Evolutionary conservation across 1,140 invertebrate species (phyloP).

Genomic region (Scaptomyza hsui): DNA sequence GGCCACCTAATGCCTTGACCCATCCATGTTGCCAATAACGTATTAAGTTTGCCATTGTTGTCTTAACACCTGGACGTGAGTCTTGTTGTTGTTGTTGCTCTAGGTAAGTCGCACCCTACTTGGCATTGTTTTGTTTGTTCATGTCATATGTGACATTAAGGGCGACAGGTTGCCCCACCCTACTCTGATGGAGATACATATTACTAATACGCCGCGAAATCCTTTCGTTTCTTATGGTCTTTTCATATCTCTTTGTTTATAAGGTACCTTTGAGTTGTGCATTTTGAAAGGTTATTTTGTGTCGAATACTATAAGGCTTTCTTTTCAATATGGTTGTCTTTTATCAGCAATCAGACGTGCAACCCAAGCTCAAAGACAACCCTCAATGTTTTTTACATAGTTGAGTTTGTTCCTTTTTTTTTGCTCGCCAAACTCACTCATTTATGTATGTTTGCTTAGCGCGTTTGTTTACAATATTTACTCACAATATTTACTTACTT

Average conservation of each 20-base stretch:
- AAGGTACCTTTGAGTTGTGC: slow-evolving; percentile 41
- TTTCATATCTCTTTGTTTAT: slow-evolving; percentile 16
- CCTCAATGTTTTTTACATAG: not conserved
- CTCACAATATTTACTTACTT: slow-evolving; percentile 71
- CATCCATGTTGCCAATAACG: slow-evolving; percentile 73
- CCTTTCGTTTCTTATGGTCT: slow-evolving; percentile 51
- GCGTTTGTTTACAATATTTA: slow-evolving; percentile 62
- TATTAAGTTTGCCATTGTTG: slow-evolving; percentile 68
- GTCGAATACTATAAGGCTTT: slow-evolving; percentile 59
- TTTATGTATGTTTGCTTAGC: slow-evolving; percentile 46
- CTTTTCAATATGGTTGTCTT: slow-evolving; percentile 69
- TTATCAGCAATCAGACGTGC: slow-evolving; percentile 15
- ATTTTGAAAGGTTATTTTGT: slow-evolving; percentile 49
- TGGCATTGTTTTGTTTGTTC: slow-evolving; percentile 32
- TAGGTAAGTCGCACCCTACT: not conserved
- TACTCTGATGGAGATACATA: slow-evolving; percentile 52
- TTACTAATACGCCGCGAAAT: slow-evolving; percentile 67
- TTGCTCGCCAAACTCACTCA: slow-evolving; percentile 3
- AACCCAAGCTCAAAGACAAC: not conserved
- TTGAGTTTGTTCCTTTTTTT: slow-evolving; percentile 1
- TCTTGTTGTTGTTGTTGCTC: slow-evolving; percentile 22
- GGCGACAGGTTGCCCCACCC: slow-evolving; percentile 14
- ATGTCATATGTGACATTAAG: slow-evolving; percentile 2
- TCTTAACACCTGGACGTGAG: slow-evolving; percentile 7
- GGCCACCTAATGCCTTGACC: slow-evolving; percentile 43